Percentiles rank a stretch among this genome's conserved stretches.
Evolutionary conservation across 2,113 vertebrate species (phyloP).

Genomic region (Etheostoma cragini): DNA sequence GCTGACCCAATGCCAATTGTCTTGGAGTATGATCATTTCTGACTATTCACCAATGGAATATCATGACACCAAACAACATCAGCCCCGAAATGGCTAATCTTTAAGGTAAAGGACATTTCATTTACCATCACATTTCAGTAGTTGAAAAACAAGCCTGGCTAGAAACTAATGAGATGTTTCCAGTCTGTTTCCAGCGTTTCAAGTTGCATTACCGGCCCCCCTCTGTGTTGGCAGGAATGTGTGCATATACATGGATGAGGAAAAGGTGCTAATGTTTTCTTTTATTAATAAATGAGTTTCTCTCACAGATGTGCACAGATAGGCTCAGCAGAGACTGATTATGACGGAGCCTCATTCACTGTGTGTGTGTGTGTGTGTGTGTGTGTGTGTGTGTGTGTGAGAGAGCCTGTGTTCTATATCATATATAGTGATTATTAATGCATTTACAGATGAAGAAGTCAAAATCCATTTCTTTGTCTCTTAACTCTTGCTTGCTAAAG

Average conservation of each 20-base stretch:
- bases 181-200: not conserved
- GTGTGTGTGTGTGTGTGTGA: not conserved
- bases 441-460: slow-evolving; percentile 36
- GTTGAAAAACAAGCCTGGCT: not conserved
- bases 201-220: not conserved
- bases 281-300: slow-evolving; percentile 17
- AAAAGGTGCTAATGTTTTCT: slow-evolving; percentile 20
- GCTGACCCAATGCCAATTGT: not conserved
- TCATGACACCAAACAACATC: not conserved
- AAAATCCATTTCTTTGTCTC: slow-evolving; percentile 38
- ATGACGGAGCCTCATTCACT: not conserved
- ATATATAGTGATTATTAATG: slow-evolving; percentile 45
- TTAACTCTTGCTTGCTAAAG: slow-evolving; percentile 37
- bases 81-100: too few species aligned
- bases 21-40: not conserved
- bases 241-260: not conserved
- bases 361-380: not conserved
- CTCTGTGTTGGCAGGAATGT: not conserved
- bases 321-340: slow-evolving; percentile 29
- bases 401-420: slow-evolving; percentile 12
- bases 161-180: not conserved
- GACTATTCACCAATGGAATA: not conserved
- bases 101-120: too few species aligned
- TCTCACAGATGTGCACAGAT: slow-evolving; percentile 16
- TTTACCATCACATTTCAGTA: not conserved